Conservation (phyloP, 2,797 vertebrate species). For the Pteronotus mesoamericanus region DNA sequence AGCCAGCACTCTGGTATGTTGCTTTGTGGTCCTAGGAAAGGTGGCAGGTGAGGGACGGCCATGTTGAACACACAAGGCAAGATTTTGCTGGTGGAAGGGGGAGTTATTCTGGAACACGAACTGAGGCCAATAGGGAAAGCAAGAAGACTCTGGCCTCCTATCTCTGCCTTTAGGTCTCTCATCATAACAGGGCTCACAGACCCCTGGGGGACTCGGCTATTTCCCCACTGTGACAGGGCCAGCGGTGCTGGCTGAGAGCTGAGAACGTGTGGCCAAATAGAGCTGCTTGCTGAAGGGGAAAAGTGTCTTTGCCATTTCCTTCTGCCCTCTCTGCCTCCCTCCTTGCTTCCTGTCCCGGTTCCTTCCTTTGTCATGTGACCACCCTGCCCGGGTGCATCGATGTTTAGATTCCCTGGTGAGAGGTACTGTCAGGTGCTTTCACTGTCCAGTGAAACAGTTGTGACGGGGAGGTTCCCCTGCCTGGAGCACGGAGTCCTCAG, state of each 20-base stretch:
- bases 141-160: not conserved
- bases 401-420: not conserved
- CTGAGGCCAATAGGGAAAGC: not conserved
- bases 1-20: not conserved
- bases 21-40: not conserved
- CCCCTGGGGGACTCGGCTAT: not conserved
- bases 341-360: not conserved
- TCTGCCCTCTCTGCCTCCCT: not conserved
- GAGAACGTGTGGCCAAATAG: not conserved
- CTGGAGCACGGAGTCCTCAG: not conserved
- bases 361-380: not conserved
- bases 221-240: not conserved
- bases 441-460: not conserved
- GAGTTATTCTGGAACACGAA: not conserved
- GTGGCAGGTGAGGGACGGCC: not conserved
- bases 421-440: not conserved
- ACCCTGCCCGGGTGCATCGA: fast-evolving
- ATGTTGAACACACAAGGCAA: not conserved
- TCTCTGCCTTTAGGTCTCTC: not conserved
- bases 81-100: not conserved
- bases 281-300: not conserved
- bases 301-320: not conserved
- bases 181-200: not conserved
- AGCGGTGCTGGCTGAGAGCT: not conserved
- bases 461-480: not conserved